Evolutionary conservation across 2,888 invertebrate species (phyloP).

Genomic region (Willowsia nigromaculata): DNA sequence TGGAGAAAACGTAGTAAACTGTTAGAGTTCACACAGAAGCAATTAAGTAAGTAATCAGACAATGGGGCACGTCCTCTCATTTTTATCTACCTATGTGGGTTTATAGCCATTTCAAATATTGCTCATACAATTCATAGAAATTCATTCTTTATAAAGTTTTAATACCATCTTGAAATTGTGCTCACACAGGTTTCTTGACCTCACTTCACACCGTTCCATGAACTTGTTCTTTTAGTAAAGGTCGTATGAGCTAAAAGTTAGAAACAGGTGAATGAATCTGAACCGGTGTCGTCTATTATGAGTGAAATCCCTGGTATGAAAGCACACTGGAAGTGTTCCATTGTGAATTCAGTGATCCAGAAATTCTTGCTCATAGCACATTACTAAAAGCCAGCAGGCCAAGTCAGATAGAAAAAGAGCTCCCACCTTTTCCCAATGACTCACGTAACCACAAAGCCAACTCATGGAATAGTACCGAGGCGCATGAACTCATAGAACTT

Average conservation of each 20-base stretch:
- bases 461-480: neutral
- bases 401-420: neutral
- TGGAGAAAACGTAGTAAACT: neutral
- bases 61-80: neutral
- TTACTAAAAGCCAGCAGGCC: no score
- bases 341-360: no score
- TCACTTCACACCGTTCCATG: conserved; percentile 33
- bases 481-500: no score
- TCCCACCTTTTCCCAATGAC: neutral
- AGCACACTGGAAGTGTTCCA: neutral
- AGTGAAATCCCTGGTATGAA: neutral
- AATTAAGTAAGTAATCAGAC: neutral
- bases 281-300: neutral
- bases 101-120: neutral
- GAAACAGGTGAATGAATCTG: conserved; percentile 7
- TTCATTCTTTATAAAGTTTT: neutral
- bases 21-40: neutral
- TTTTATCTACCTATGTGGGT: no score
- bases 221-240: neutral
- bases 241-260: neutral
- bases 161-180: neutral
- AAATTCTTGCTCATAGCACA: no score
- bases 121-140: neutral
- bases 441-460: neutral
- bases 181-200: conserved; percentile 57